Base-by-base conservation (phyloP, 2,113 vertebrate genomes). In the Pitta sordida region DNA sequence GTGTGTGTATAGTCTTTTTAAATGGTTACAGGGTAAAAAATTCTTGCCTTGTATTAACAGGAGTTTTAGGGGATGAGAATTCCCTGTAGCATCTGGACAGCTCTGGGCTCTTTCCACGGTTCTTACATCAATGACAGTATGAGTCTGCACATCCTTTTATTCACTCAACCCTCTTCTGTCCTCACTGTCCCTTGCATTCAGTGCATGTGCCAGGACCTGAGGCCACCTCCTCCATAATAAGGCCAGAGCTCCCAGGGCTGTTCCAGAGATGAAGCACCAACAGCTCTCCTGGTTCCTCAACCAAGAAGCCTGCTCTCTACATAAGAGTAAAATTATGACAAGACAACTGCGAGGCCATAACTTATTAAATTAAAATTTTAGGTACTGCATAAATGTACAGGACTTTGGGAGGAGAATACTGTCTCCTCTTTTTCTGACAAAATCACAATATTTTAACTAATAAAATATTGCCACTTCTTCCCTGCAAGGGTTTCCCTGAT, bases 391-490 rank as follows among this genome's bases (percentile, higher is more conserved):
- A 93, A 86, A 86, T 22, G 62, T 71, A 90, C 67, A 88, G 46
- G 43, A 84, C 78, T 85, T 70, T 85, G 64, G 63, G 73, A 94
- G 55, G 88, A 95, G 67, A 76, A 88, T 36, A 80, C 23, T 59
- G 52, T 56, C 81, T 91, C 71, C 41, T 76, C 37, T 94, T 82
- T 62, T 90, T 88, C 59, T 81, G 76, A 83, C 51, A 94, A 95
- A 93, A 87, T 74, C 41, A 94, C 89, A 94, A 89, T 87, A 92
- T 90, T 80, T 90, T 82, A 88, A 71, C 69, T 92, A 96, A 92
- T 81, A 94, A 96, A 95, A 94, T 91, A 95, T 96, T 96, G 89
- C 93, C 85, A 95, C 84, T 96, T 94, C 73, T 90, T 91, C 84
- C 86, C 88, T 91, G 43, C 24, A 62, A 83, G 58, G 82, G 29